Evolutionary conservation across 2,113 vertebrate species (phyloP).

Genomic region (Sylvia atricapilla): DNA sequence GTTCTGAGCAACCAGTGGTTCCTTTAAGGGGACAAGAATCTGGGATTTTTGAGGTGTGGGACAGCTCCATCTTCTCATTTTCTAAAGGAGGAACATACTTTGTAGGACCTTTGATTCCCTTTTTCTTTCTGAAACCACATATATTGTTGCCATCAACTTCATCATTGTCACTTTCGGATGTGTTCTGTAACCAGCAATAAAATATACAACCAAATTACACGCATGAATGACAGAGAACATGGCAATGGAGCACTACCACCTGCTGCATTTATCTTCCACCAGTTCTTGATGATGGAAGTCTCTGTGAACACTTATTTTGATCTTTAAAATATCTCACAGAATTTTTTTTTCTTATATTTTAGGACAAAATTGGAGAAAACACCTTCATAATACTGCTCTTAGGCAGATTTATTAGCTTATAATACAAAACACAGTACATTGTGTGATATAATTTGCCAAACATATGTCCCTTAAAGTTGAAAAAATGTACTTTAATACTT

Average conservation of each 20-base stretch:
- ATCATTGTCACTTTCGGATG: conserved; percentile 69
- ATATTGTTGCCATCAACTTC: conserved; percentile 79
- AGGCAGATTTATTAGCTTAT: neutral
- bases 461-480: neutral
- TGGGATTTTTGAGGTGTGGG: conserved; percentile 32
- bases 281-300: neutral
- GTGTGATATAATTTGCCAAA: neutral
- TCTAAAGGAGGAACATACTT: conserved; percentile 56
- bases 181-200: conserved; percentile 75
- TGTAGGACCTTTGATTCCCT: conserved; percentile 72
- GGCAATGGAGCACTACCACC: neutral
- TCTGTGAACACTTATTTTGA: neutral
- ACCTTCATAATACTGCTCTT: neutral
- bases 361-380: neutral
- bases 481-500: neutral
- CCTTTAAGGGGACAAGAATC: conserved; percentile 23
- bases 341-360: neutral
- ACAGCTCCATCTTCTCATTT: conserved; percentile 64
- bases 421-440: neutral
- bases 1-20: neutral
- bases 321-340: neutral
- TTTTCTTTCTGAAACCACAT: conserved; percentile 75
- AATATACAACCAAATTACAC: conserved; percentile 51
- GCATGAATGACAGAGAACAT: neutral
- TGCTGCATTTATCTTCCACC: neutral